phyloP scores from a whole-genome alignment of 2,888 invertebrate genomes.

The Muschampia plurimacula region DNA sequence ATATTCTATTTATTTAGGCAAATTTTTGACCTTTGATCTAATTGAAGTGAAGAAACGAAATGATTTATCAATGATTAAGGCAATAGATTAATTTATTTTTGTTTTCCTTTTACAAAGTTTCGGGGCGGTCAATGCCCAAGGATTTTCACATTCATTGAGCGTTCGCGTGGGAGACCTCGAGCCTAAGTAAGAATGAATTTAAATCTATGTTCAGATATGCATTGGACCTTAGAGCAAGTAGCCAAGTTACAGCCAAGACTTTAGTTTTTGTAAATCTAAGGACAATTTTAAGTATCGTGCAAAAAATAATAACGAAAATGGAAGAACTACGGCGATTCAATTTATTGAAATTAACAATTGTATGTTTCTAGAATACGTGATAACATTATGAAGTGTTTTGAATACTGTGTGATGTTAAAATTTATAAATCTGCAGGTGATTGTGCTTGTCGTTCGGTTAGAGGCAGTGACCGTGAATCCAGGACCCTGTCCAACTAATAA shows the following conservation, averaged over 20 bases:
- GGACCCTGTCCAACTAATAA: constrained; percentile 75
- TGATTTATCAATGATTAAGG: constrained; percentile 50
- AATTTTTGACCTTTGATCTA: not conserved
- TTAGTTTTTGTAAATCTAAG: not conserved
- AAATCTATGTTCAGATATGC: constrained; percentile 61
- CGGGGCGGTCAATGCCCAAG: constrained; percentile 70
- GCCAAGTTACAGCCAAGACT: constrained; percentile 39
- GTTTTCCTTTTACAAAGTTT: constrained; percentile 21
- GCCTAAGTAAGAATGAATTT: constrained; percentile 60
- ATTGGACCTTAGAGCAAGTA: constrained; percentile 55
- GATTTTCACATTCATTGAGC: constrained; percentile 59
- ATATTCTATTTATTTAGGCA: too few relatives aligned
- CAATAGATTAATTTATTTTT: constrained; percentile 16
- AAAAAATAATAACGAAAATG: constrained; percentile 17
- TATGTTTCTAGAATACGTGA: constrained; percentile 32
- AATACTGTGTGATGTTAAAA: constrained; percentile 23
- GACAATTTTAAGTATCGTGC: not conserved
- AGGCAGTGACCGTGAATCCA: constrained; percentile 66
- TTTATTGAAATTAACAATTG: constrained; percentile 37
- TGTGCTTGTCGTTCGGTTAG: constrained; percentile 52
- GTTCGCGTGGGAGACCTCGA: constrained; percentile 68
- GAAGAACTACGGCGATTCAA: constrained; percentile 17
- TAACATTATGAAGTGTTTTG: constrained; percentile 19
- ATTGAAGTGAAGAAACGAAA: not conserved
- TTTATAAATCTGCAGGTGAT: constrained; percentile 52